phyloP scores from a whole-genome alignment of 2,797 vertebrate genomes.

The Tragelaphus oryx region DNA sequence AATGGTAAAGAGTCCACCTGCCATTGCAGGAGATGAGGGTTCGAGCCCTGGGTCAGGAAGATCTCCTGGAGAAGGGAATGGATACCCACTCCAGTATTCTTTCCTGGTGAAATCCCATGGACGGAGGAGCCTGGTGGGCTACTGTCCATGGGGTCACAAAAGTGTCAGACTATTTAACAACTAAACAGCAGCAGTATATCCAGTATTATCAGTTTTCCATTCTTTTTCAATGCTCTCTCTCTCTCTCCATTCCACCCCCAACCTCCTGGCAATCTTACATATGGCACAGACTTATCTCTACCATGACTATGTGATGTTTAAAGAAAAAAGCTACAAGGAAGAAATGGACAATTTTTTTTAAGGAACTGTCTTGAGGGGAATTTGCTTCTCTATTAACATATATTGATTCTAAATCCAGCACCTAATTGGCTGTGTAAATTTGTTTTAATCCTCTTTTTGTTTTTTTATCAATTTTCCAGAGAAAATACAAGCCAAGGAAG shows the following conservation, averaged over 20 bases:
- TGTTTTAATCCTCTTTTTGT: background rate
- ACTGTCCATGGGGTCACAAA: background rate
- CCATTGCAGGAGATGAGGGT: background rate
- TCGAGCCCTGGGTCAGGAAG: background rate
- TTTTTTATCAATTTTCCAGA: background rate
- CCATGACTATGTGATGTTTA: background rate
- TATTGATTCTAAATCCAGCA: background rate
- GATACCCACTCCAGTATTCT: background rate
- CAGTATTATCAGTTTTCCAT: background rate
- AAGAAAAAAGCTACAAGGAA: background rate
- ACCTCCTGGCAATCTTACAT: fast-evolving
- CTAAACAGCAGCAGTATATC: background rate
- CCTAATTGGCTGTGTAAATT: background rate
- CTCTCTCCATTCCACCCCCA: background rate
- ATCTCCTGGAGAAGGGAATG: background rate
- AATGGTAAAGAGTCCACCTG: background rate
- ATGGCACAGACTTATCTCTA: background rate
- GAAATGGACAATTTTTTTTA: background rate
- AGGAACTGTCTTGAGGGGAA: background rate
- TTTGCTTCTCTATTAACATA: background rate
- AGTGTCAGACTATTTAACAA: background rate
- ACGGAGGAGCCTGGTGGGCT: background rate
- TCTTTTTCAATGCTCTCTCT: background rate
- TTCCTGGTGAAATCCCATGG: background rate
- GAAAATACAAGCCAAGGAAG: background rate